phyloP scores from a whole-genome alignment of 2,888 invertebrate species.

The Campaea margaritaria region DNA sequence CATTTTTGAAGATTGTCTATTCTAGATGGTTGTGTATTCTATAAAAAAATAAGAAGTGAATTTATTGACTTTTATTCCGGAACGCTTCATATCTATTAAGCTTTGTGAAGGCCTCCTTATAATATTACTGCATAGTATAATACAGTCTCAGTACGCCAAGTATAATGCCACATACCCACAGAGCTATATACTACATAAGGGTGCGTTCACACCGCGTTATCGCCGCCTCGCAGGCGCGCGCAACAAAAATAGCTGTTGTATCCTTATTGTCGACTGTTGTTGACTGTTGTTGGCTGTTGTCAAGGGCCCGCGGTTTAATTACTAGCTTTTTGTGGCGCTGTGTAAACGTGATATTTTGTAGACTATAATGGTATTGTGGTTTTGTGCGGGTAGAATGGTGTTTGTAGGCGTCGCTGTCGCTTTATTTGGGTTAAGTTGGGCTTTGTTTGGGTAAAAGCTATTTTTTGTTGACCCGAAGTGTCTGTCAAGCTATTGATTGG shows the following conservation, averaged over 20 bases:
- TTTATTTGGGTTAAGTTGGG: constrained; percentile 26
- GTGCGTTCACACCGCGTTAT: constrained; percentile 61
- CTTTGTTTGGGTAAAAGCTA: constrained; percentile 9
- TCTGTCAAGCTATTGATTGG: too few species aligned
- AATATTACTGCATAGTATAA: constrained; percentile 6
- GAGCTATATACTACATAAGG: constrained; percentile 36
- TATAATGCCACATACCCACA: constrained; percentile 8
- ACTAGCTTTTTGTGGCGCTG: constrained; percentile 70
- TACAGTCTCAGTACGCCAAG: constrained; percentile 20
- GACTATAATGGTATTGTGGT: constrained; percentile 39
- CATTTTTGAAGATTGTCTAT: too few species aligned
- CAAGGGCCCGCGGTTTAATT: constrained; percentile 76
- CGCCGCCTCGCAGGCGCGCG: constrained; percentile 71
- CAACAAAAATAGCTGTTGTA: constrained; percentile 77
- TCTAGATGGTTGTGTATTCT: too few species aligned
- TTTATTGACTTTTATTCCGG: too few species aligned
- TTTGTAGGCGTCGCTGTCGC: constrained; percentile 13
- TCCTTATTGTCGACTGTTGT: constrained; percentile 34
- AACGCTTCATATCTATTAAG: background rate
- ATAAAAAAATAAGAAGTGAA: background rate
- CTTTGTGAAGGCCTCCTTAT: constrained; percentile 3
- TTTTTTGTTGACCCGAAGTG: background rate
- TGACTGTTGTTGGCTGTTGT: constrained; percentile 46
- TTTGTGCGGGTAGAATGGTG: constrained; percentile 28
- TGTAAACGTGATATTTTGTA: constrained; percentile 51